Conservation (phyloP, 2,797 vertebrate species). For the Periparus ater region DNA sequence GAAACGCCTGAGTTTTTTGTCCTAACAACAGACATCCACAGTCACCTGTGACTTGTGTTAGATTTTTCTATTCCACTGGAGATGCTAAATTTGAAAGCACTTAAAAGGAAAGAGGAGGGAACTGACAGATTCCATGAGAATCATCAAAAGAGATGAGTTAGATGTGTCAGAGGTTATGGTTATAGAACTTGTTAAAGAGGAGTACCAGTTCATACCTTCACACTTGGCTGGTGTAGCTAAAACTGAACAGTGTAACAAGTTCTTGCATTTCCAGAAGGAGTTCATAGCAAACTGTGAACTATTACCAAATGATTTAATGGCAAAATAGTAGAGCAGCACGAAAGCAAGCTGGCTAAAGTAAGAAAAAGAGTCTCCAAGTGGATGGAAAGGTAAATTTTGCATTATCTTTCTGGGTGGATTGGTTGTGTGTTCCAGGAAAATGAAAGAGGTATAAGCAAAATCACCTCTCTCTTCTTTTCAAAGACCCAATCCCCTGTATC, state of each 20-base stretch:
- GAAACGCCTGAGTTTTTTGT: neutral
- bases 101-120: neutral
- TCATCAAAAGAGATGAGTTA: constrained; percentile 31
- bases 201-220: constrained; percentile 6
- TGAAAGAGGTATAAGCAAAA: neutral
- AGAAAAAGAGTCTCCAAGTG: neutral
- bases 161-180: constrained; percentile 22
- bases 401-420: neutral
- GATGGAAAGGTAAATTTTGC: neutral
- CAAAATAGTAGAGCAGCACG: constrained; percentile 51
- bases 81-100: neutral
- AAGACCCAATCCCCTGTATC: neutral
- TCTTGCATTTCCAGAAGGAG: constrained; percentile 63
- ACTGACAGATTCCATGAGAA: neutral
- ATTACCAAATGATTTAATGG: constrained; percentile 9
- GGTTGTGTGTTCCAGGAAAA: neutral
- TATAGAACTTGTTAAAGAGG: neutral
- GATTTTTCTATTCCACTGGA: neutral
- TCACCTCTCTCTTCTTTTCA: neutral
- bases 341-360: constrained; percentile 76
- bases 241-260: constrained; percentile 56
- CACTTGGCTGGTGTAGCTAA: constrained; percentile 53
- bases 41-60: neutral
- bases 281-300: constrained; percentile 58
- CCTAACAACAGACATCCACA: neutral